phyloP scores from a whole-genome alignment of 2,797 vertebrate genomes.

The Heterohyrax brucei region DNA sequence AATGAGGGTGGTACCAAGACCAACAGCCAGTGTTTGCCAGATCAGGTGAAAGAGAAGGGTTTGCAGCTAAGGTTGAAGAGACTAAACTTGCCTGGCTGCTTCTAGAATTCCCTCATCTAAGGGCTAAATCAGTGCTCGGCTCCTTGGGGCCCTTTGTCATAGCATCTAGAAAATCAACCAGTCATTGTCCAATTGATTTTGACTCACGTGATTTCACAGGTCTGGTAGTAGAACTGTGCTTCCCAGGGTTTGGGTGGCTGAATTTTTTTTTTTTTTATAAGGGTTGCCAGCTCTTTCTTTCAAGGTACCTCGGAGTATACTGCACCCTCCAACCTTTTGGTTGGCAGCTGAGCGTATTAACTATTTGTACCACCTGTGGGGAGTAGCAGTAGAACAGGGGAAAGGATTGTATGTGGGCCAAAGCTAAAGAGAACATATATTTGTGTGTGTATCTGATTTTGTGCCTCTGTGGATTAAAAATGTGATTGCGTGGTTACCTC shows the following conservation, averaged over 20 bases:
- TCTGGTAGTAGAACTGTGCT: background rate
- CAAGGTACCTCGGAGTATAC: background rate
- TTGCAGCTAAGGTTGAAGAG: background rate
- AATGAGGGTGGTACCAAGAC: background rate
- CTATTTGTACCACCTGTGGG: no score
- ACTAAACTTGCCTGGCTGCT: accelerated
- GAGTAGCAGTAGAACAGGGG: no score
- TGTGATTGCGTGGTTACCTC: accelerated
- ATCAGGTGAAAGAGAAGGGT: background rate
- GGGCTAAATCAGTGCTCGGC: accelerated
- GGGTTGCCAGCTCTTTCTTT: background rate
- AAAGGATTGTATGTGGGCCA: background rate
- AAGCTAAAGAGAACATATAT: accelerated
- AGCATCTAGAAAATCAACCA: no score
- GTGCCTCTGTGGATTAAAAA: background rate
- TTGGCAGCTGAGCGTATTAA: no score
- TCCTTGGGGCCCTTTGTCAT: accelerated
- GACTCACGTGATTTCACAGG: no score
- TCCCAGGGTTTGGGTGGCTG: background rate
- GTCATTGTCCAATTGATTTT: no score
- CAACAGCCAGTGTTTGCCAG: accelerated
- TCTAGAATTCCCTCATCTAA: background rate
- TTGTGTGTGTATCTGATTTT: background rate
- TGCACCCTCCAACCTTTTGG: background rate
- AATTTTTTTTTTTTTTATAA: background rate